Conservation (phyloP, 1,140 invertebrate species). For the Macrotrachela quadricornifera region DNA sequence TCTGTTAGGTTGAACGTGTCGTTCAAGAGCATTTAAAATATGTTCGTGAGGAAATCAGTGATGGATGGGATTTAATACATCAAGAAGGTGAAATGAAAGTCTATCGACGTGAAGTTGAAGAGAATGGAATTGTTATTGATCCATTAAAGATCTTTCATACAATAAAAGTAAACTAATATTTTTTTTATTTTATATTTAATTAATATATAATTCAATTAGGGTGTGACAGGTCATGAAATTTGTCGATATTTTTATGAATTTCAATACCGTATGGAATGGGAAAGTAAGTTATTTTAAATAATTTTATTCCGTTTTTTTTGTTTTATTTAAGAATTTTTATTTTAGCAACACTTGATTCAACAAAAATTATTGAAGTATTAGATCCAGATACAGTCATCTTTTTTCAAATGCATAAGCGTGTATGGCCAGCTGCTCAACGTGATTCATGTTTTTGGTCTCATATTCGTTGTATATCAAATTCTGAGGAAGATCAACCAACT, state of each 20-base stretch:
- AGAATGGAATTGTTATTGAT: slow-evolving; percentile 84
- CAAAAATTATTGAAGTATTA: slow-evolving; percentile 67
- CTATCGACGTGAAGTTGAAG: slow-evolving; percentile 64
- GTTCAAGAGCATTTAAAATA: slow-evolving; percentile 35
- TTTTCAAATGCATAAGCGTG: slow-evolving; percentile 82
- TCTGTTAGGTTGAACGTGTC: background rate
- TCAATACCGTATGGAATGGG: slow-evolving; percentile 89
- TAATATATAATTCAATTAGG: slow-evolving; percentile 27
- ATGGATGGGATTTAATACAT: slow-evolving; percentile 84
- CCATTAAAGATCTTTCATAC: slow-evolving; percentile 90
- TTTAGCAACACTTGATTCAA: slow-evolving; percentile 48
- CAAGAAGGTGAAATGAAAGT: slow-evolving; percentile 97
- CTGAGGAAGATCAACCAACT: slow-evolving; percentile 21
- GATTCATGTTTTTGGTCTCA: slow-evolving; percentile 98
- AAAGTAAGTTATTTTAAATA: slow-evolving; percentile 38
- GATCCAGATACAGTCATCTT: slow-evolving; percentile 47
- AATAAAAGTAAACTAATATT: slow-evolving; percentile 42
- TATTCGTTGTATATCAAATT: slow-evolving; percentile 37
- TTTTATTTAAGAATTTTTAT: no score
- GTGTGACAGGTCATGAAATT: slow-evolving; percentile 85
- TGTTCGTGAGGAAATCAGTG: slow-evolving; percentile 51
- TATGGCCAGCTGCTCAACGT: slow-evolving; percentile 93
- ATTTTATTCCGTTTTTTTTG: no score
- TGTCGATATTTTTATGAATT: slow-evolving; percentile 93
- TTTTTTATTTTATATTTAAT: background rate